Evolutionary conservation across 2,888 invertebrate genomes (phyloP).

Genomic region (Dicranocentrus wangi): DNA sequence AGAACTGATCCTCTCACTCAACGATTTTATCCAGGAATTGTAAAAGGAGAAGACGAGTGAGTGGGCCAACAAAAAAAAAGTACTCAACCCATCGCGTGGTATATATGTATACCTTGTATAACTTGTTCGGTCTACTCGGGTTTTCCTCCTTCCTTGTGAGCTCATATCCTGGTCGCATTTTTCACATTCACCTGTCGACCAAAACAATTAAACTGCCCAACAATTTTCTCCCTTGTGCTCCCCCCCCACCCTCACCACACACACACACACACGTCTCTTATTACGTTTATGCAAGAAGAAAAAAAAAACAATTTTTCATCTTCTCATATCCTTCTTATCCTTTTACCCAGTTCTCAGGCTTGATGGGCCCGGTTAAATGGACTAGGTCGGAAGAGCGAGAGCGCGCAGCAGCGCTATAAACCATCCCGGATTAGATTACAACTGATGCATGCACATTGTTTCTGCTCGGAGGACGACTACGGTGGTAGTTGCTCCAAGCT

Average conservation of each 20-base stretch:
- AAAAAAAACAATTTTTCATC: conserved; percentile 58
- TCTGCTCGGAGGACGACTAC: too few relatives aligned
- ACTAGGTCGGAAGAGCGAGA: too few relatives aligned
- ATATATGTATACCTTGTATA: too few relatives aligned
- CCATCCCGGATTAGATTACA: too few relatives aligned
- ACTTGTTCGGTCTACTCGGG: too few relatives aligned
- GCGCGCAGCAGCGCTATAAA: too few relatives aligned
- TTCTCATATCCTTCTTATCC: conserved; percentile 15
- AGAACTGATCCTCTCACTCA: conserved; percentile 6
- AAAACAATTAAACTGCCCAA: conserved; percentile 66
- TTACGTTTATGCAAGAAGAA: conserved; percentile 19
- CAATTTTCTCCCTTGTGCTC: conserved; percentile 33
- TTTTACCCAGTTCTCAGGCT: neutral
- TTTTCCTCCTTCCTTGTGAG: too few relatives aligned
- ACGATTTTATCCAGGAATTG: neutral
- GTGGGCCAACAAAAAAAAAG: neutral
- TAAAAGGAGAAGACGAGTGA: neutral
- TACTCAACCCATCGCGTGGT: neutral
- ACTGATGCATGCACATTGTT: too few relatives aligned
- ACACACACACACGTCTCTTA: neutral
- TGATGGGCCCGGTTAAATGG: too few relatives aligned
- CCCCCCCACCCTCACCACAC: neutral
- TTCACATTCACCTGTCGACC: conserved; percentile 67
- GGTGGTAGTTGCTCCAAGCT: too few relatives aligned
- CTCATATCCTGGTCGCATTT: conserved; percentile 60